These are phyloP conservation scores for Listrodromus nycthemerus DNA, from an alignment of 2,888 invertebrate genomes.

Conservation along the genomic window DNA sequence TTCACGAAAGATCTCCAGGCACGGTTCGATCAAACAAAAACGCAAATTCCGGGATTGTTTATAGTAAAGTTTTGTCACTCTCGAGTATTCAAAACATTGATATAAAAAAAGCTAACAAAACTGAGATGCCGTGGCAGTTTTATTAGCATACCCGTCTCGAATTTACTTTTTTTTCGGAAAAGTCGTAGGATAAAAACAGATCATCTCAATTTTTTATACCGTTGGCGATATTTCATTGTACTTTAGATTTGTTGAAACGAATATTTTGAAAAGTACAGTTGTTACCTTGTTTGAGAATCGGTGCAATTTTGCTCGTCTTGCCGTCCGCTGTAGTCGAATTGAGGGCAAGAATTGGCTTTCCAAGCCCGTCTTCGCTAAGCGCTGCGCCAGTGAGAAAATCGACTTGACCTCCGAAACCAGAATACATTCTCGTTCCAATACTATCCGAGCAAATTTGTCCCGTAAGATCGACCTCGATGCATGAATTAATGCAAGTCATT, in stretches of 20 bases:
- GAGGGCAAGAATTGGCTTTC: conserved; percentile 89
- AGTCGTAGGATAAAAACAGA: too few species aligned
- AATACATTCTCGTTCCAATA: conserved; percentile 91
- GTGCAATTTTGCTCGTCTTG: conserved; percentile 86
- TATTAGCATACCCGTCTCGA: too few species aligned
- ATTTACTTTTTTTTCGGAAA: too few species aligned
- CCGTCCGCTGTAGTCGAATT: conserved; percentile 87
- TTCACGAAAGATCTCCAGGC: background rate
- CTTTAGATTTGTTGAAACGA: background rate
- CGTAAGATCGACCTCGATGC: conserved; percentile 97
- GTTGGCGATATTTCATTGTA: too few species aligned
- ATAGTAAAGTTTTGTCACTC: too few species aligned
- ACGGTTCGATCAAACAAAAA: too few species aligned
- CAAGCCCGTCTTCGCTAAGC: conserved; percentile 87
- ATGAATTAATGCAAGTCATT: conserved; percentile 99
- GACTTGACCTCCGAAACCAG: conserved; percentile 89
- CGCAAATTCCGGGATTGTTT: too few species aligned
- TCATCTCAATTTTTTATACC: too few species aligned
- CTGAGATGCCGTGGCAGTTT: too few species aligned
- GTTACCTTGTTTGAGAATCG: conserved; percentile 86
- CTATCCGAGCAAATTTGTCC: conserved; percentile 98
- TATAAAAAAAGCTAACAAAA: too few species aligned
- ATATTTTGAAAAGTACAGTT: background rate
- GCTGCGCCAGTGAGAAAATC: conserved; percentile 89
- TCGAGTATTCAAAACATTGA: too few species aligned